phyloP scores from a whole-genome alignment of 2,113 vertebrate species.

The Hemicordylus capensis region DNA sequence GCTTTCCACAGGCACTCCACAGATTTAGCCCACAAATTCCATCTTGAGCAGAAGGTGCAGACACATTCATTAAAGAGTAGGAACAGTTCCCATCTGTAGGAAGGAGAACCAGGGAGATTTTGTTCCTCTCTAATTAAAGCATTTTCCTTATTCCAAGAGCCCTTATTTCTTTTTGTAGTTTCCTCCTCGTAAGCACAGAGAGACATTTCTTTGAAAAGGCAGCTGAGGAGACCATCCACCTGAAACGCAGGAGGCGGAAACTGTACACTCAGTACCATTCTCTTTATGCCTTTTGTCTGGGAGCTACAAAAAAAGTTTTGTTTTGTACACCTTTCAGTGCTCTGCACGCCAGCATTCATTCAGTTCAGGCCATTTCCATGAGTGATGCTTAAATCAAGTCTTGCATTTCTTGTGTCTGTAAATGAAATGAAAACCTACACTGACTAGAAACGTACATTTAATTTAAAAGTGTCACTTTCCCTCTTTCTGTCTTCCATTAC shows the following conservation, averaged over 20 bases:
- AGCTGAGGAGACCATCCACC: neutral
- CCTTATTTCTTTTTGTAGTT: slow-evolving; percentile 22
- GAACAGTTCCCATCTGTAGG: fast-evolving
- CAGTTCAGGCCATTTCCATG: slow-evolving; percentile 18
- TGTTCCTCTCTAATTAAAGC: neutral
- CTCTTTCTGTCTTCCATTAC: neutral
- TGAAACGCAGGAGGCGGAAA: neutral
- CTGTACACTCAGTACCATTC: slow-evolving; percentile 38
- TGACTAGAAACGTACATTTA: slow-evolving; percentile 15
- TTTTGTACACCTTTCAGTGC: slow-evolving; percentile 48
- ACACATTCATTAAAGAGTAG: neutral
- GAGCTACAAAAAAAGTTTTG: slow-evolving; percentile 60
- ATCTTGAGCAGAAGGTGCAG: neutral
- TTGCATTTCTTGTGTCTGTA: slow-evolving; percentile 5
- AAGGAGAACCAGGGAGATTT: slow-evolving; percentile 34
- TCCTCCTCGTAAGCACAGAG: neutral
- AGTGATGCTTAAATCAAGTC: slow-evolving; percentile 16
- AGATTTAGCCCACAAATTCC: slow-evolving; percentile 17
- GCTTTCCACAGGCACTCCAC: neutral
- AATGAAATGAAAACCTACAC: slow-evolving; percentile 20
- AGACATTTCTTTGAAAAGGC: neutral
- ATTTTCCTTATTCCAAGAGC: neutral
- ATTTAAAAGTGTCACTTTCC: neutral
- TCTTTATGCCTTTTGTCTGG: slow-evolving; percentile 65
- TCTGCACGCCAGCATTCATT: slow-evolving; percentile 15